Conservation (phyloP, 1,140 invertebrate species). For the Drosophila lini region DNA sequence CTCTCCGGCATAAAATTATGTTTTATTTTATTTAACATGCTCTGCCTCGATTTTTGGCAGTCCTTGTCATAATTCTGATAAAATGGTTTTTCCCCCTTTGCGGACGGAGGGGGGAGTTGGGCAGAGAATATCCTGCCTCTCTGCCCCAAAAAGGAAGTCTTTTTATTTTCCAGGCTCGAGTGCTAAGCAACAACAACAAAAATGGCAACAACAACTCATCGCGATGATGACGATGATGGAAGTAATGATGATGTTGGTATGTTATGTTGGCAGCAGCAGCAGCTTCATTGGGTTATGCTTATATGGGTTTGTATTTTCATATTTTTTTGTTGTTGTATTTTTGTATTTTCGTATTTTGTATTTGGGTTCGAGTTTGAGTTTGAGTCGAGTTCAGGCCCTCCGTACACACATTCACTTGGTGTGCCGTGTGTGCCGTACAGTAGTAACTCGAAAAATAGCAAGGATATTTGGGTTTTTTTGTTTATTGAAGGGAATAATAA, state of each 20-base stretch:
- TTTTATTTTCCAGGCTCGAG: constrained; percentile 53
- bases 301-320: constrained; percentile 44
- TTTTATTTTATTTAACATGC: constrained; percentile 83
- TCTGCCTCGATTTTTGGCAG: constrained; percentile 68
- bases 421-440: constrained; percentile 24
- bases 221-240: constrained; percentile 47
- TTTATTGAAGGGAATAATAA: neutral
- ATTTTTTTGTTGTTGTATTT: neutral
- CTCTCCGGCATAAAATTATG: constrained; percentile 79
- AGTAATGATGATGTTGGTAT: constrained; percentile 46
- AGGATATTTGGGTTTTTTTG: neutral
- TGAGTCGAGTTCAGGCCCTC: constrained; percentile 21
- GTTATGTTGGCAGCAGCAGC: constrained; percentile 46
- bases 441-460: neutral
- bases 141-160: constrained; percentile 55
- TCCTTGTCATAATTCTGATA: constrained; percentile 74
- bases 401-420: constrained; percentile 7
- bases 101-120: constrained; percentile 6
- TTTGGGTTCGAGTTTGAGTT: constrained; percentile 35
- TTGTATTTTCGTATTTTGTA: constrained; percentile 17
- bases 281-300: constrained; percentile 74
- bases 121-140: constrained; percentile 39
- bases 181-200: constrained; percentile 28
- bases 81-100: neutral
- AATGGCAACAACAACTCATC: constrained; percentile 38